Conservation (phyloP, 2,113 vertebrate genomes). For the Mixornis gularis region DNA sequence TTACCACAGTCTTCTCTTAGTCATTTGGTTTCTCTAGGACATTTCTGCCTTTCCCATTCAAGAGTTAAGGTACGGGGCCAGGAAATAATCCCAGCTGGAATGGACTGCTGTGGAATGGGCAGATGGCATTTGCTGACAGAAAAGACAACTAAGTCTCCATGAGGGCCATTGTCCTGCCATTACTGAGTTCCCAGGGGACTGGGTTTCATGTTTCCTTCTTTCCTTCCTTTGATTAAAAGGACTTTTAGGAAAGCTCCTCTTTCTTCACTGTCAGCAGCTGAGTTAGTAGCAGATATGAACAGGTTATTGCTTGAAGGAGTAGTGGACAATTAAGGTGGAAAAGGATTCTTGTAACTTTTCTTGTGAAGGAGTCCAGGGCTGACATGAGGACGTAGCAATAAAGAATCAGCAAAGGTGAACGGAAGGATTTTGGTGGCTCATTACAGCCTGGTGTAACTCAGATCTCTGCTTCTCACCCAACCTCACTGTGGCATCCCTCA, state of each 20-base stretch:
- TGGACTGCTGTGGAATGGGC: background rate
- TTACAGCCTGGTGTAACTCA: background rate
- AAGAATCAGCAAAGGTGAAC: background rate
- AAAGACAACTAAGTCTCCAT: background rate
- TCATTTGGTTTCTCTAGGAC: background rate
- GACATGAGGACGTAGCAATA: background rate
- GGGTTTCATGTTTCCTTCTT: background rate
- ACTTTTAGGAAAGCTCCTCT: background rate
- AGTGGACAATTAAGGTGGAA: background rate
- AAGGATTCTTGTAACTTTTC: background rate
- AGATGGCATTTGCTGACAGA: background rate
- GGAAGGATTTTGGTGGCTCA: background rate
- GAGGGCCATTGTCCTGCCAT: background rate
- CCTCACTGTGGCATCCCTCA: background rate
- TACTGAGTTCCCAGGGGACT: background rate
- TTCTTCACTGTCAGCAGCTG: background rate
- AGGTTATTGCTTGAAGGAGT: background rate
- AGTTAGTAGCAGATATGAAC: background rate
- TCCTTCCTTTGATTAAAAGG: background rate
- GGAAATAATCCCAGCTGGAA: background rate
- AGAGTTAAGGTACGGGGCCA: background rate
- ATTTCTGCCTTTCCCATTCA: background rate
- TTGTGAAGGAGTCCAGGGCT: background rate
- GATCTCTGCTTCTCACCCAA: background rate
- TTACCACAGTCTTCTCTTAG: background rate